These are phyloP conservation scores for Toxotes lorentzi DNA, from an alignment of 2,797 vertebrate species.

Conservation along the genomic window DNA sequence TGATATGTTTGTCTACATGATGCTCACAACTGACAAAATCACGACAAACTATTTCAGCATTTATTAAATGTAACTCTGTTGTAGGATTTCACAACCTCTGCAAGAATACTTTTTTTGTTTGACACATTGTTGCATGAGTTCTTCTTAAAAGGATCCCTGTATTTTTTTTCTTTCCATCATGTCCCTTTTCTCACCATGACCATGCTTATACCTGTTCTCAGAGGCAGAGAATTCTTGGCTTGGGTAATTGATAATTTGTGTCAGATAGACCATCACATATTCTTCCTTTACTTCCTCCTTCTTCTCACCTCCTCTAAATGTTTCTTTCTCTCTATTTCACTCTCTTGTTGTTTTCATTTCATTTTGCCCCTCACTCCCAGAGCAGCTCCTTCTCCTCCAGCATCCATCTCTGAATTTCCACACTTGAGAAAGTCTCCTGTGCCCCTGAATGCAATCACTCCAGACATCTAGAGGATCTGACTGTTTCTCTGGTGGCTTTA, in stretches of 20 bases:
- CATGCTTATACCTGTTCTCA: constrained; percentile 16
- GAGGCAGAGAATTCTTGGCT: constrained; percentile 1
- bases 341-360: constrained; percentile 53
- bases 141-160: constrained; percentile 2
- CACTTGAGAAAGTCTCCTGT: constrained; percentile 47
- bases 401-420: constrained; percentile 19
- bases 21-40: not conserved
- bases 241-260: constrained; percentile 1
- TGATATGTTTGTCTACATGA: not conserved
- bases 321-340: constrained; percentile 11
- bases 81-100: not conserved
- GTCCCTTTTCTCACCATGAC: constrained; percentile 19
- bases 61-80: not conserved
- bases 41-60: not conserved
- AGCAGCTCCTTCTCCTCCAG: constrained; percentile 45
- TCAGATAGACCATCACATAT: not conserved
- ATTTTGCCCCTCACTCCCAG: constrained; percentile 47
- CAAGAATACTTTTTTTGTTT: not conserved
- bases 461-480: constrained; percentile 38
- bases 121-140: constrained; percentile 7
- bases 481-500: constrained; percentile 58
- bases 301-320: constrained; percentile 18
- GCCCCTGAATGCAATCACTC: constrained; percentile 48
- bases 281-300: not conserved
- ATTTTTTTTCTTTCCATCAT: not conserved